Percentiles rank a stretch among this genome's conserved stretches.
These are phyloP conservation scores for Pristionchus japonicus DNA, from an alignment of 2,888 invertebrate genomes.

Conservation along the genomic window DNA sequence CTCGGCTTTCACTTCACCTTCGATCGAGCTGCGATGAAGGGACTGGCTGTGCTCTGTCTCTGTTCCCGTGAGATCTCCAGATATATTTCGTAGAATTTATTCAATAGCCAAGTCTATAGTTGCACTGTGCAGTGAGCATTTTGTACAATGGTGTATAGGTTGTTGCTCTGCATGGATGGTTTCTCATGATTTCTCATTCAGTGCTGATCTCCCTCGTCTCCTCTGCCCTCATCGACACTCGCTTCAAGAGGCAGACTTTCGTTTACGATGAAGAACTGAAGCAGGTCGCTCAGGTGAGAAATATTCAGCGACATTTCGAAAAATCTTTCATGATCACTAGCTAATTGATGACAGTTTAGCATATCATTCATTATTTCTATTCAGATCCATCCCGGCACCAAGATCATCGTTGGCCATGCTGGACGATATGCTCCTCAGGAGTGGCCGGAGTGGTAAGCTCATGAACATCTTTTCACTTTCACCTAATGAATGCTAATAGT, in stretches of 20 bases:
- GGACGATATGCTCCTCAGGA: constrained; percentile 65
- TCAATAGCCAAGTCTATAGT: too few species aligned
- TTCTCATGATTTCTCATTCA: not conserved
- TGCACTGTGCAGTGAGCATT: not conserved
- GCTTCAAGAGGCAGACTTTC: constrained; percentile 61
- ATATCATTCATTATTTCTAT: not conserved
- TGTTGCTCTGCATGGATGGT: not conserved
- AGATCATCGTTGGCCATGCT: constrained; percentile 49
- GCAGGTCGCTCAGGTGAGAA: constrained; percentile 56
- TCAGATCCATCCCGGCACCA: constrained; percentile 46
- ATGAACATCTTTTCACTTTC: not conserved
- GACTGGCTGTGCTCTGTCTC: not conserved
- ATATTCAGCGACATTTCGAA: not conserved
- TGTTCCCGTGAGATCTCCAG: not conserved
- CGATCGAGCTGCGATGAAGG: constrained; percentile 33
- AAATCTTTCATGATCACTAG: not conserved
- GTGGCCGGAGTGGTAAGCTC: constrained; percentile 61
- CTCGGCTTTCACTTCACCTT: constrained; percentile 35
- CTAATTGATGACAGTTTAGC: too few species aligned
- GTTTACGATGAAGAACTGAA: constrained; percentile 60
- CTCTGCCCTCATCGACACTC: constrained; percentile 27
- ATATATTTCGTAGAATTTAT: too few species aligned
- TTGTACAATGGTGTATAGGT: not conserved
- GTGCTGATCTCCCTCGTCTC: constrained; percentile 22
- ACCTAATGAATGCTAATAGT: too few species aligned